phyloP scores from a whole-genome alignment of 2,113 vertebrate species.

The Leiothrix lutea region DNA sequence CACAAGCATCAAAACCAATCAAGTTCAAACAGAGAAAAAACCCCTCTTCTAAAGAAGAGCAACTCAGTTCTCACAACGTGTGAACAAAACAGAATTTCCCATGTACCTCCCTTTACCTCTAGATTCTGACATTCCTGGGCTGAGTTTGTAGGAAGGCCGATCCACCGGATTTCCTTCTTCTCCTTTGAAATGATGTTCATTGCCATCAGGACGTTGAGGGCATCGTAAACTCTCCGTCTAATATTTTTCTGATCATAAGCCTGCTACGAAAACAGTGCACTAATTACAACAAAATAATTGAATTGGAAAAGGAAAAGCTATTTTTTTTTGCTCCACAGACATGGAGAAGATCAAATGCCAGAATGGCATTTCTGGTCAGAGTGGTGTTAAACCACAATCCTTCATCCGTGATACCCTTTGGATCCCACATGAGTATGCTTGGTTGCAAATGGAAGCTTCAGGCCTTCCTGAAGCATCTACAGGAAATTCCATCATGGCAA shows the following conservation, averaged over 20 bases:
- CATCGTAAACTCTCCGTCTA: constrained; percentile 86
- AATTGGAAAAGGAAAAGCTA: not conserved
- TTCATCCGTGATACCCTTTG: not conserved
- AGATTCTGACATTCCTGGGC: constrained; percentile 87
- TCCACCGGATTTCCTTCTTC: constrained; percentile 89
- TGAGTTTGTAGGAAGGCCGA: constrained; percentile 86
- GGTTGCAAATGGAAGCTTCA: not conserved
- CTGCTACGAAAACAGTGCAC: constrained; percentile 68
- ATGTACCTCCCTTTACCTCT: constrained; percentile 71
- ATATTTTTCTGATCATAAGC: constrained; percentile 91
- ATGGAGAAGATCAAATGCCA: not conserved
- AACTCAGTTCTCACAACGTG: not conserved
- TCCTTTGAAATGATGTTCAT: constrained; percentile 93
- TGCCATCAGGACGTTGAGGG: constrained; percentile 88
- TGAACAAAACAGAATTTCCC: not conserved
- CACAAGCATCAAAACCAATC: not conserved
- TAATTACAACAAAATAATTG: not conserved
- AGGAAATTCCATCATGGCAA: not conserved
- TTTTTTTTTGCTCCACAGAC: not conserved
- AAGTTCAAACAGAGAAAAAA: not conserved
- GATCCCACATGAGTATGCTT: rapidly evolving
- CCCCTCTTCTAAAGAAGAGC: not conserved
- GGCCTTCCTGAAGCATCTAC: not conserved
- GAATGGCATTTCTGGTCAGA: not conserved
- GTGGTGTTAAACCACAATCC: not conserved